A percentile compares a stretch with the other conserved stretches of the same genome.
Conservation (phyloP, 2,113 vertebrate genomes). For the Callionymus lyra region DNA sequence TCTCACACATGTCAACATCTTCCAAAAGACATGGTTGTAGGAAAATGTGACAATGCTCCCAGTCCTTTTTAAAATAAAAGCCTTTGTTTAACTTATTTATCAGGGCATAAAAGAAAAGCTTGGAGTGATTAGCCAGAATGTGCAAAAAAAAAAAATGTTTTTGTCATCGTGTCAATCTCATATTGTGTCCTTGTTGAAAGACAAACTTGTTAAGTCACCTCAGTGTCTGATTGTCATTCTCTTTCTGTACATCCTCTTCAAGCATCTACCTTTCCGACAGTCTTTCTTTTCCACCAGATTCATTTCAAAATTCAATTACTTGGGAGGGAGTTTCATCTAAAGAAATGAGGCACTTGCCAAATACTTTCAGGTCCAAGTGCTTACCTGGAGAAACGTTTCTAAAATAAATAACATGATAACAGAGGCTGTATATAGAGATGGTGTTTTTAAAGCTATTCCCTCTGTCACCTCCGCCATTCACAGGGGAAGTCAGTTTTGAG, state of each 20-base stretch:
- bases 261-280: constrained; percentile 24
- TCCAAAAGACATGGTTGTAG: too few species aligned
- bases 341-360: constrained; percentile 40
- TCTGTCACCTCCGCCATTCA: constrained; percentile 5
- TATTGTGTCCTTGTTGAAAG: constrained; percentile 26
- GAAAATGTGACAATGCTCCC: too few species aligned
- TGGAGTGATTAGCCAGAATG: too few species aligned
- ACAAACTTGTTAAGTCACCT: constrained; percentile 36
- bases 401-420: constrained; percentile 28
- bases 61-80: too few species aligned
- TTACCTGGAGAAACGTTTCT: constrained; percentile 24
- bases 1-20: too few species aligned
- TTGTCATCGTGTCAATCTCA: constrained; percentile 27
- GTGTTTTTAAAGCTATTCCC: constrained; percentile 17
- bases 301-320: constrained; percentile 57
- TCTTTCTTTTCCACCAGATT: constrained; percentile 37
- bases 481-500: constrained; percentile 5
- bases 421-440: constrained; percentile 24
- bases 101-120: too few species aligned
- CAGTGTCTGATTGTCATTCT: constrained; percentile 41
- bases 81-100: too few species aligned
- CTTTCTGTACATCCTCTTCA: constrained; percentile 7
- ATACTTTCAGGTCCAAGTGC: constrained; percentile 15
- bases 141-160: too few species aligned
- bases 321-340: constrained; percentile 32